A percentile compares a stretch with the other conserved stretches of the same genome.
phyloP scores from a whole-genome alignment of 2,113 vertebrate genomes.

The Solea senegalensis region DNA sequence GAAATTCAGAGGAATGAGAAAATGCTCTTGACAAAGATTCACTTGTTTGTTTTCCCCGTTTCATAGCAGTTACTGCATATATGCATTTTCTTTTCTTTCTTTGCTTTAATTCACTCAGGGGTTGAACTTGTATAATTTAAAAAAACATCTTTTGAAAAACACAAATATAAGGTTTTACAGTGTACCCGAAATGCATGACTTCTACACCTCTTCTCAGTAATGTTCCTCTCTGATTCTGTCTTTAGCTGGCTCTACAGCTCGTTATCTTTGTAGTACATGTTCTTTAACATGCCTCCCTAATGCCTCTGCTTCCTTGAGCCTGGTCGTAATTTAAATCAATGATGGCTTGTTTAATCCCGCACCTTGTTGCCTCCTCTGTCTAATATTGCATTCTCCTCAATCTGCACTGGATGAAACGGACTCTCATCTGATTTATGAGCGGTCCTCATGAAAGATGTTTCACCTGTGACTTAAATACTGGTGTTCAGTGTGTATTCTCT shows the following conservation, averaged over 20 bases:
- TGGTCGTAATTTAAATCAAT: conserved; percentile 20
- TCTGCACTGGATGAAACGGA: conserved; percentile 42
- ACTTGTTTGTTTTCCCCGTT: neutral
- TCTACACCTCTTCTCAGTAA: conserved; percentile 8
- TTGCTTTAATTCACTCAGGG: conserved; percentile 85
- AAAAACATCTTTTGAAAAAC: conserved; percentile 38
- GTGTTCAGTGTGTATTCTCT: neutral
- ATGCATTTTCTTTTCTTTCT: conserved; percentile 17
- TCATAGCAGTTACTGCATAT: conserved; percentile 3
- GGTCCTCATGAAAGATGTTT: neutral
- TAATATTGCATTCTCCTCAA: neutral
- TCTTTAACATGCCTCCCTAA: neutral
- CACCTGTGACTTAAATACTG: conserved; percentile 21
- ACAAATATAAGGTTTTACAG: conserved; percentile 4
- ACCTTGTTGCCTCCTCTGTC: conserved; percentile 17
- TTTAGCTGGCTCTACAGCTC: conserved; percentile 14
- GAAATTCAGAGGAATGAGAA: conserved; percentile 1
- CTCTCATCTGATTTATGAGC: conserved; percentile 10
- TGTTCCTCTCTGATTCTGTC: conserved; percentile 6
- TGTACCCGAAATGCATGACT: conserved; percentile 49
- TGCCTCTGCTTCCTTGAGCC: conserved; percentile 16
- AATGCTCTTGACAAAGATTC: neutral
- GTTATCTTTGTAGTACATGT: neutral
- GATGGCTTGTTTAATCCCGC: conserved; percentile 21
- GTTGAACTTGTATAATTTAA: conserved; percentile 35